Base-by-base conservation (phyloP, 2,113 vertebrate species). In the Ranitomeya imitator region DNA sequence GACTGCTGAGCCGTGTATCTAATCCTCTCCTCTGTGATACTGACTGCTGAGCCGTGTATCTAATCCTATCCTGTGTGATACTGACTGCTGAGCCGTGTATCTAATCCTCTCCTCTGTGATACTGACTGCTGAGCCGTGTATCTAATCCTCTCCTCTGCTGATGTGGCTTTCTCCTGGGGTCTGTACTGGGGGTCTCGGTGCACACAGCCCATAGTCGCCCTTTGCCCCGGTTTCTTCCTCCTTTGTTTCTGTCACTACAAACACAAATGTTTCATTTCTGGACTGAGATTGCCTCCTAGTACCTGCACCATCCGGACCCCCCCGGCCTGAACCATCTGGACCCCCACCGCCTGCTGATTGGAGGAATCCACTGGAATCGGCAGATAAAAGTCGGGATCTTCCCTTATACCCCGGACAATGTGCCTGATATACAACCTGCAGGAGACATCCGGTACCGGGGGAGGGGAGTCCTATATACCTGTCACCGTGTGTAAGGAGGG, bases 361-460 rank as follows among this genome's bases (percentile, higher is more conserved):
- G 83, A 23, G 37, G 52, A 15, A 11, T 31, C 18, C 85, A 5
- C 5, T 19, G 54, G 55, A 85, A 16, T n/a, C 37, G 23, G 84
- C 6, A 18, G 52, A 86, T 86, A 77, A 77, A 76, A 57, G 55
- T 18, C 5, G 81, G 2, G 63, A 37, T 14, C 11, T 15, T 6
- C 12, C 0, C 2, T 26, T 2, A 73, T 2, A 9, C 14, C 6
- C 23, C 21, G 1, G 67, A 85, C 37, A 15, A 85, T 86, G 85
- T 86, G 85, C 57, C 54, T 77, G 54, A 86, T 77, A 60, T 86
- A 86, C 85, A 76, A 59, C 55, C 85, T 86, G 85, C 85, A 86
- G 55, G 55, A 86, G 26, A 26, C n/a, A 4, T 13, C 81, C 55
- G 65, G 83, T 85, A 85, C 7, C 23, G 18, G 23, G 69, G 69